phyloP scores from a whole-genome alignment of 2,797 vertebrate genomes.

The Psittacula derbiana region DNA sequence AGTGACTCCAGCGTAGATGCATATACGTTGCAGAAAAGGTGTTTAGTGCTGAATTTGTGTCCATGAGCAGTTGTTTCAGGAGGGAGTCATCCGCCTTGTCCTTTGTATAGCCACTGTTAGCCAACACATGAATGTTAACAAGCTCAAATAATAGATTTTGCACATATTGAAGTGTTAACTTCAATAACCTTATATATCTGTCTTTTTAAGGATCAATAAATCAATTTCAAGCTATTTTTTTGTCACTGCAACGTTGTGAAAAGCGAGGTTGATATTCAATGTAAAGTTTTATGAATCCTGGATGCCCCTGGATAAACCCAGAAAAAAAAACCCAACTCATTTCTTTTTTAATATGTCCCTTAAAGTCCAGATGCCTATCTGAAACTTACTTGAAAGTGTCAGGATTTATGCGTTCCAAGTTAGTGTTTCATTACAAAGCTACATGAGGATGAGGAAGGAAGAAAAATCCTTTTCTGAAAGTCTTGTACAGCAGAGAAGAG shows the following conservation, averaged over 20 bases:
- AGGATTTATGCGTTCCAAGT: slow-evolving; percentile 11
- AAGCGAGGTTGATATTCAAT: slow-evolving; percentile 27
- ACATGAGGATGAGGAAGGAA: background rate
- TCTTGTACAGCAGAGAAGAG: background rate
- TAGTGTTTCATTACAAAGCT: background rate
- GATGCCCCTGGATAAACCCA: background rate
- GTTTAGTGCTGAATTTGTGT: background rate
- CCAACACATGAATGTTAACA: background rate
- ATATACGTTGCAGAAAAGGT: background rate
- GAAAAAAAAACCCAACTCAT: background rate
- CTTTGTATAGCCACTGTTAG: background rate
- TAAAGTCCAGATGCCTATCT: background rate
- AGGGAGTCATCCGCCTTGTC: background rate
- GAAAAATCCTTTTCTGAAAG: background rate
- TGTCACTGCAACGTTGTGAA: background rate
- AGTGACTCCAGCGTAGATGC: background rate
- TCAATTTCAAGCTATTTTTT: slow-evolving; percentile 13
- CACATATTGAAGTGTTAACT: background rate
- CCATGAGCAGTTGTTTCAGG: background rate
- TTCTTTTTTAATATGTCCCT: background rate
- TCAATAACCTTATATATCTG: slow-evolving; percentile 37
- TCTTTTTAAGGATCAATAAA: slow-evolving; percentile 37
- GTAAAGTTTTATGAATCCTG: background rate
- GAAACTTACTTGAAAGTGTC: slow-evolving; percentile 23
- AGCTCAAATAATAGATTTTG: slow-evolving; percentile 22